Conservation (phyloP, 92 coral and sea anemone species). For the Porites rus region DNA sequence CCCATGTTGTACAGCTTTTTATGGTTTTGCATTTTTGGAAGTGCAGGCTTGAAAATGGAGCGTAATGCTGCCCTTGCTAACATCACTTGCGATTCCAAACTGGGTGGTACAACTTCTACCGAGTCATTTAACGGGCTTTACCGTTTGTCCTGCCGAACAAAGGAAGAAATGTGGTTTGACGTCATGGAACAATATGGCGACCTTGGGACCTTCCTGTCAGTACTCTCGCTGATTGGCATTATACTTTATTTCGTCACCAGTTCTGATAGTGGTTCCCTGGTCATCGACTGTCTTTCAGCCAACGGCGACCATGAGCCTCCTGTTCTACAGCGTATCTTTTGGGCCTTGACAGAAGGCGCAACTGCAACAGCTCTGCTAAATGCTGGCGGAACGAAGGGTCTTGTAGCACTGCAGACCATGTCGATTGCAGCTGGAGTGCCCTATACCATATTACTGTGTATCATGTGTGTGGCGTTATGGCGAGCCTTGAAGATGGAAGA, state of each 20-base stretch:
- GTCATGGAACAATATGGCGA: slow-evolving; percentile 78
- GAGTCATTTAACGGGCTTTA: slow-evolving; percentile 64
- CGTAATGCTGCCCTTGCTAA: slow-evolving; percentile 75
- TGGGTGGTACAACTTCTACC: slow-evolving; percentile 57
- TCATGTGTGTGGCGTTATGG: slow-evolving; percentile 81
- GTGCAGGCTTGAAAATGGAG: slow-evolving; percentile 84
- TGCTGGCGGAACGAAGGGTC: slow-evolving; percentile 75
- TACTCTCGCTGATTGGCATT: slow-evolving; percentile 73
- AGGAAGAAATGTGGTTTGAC: slow-evolving; percentile 81
- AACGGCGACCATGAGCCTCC: slow-evolving; percentile 93
- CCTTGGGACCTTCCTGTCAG: slow-evolving; percentile 61
- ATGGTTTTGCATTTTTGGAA: slow-evolving; percentile 87
- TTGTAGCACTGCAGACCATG: slow-evolving; percentile 70
- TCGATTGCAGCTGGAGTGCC: slow-evolving; percentile 73
- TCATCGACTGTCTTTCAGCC: slow-evolving; percentile 89
- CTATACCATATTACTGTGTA: slow-evolving; percentile 66
- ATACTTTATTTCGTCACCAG: slow-evolving; percentile 89
- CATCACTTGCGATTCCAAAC: slow-evolving; percentile 72
- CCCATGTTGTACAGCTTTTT: slow-evolving; percentile 75
- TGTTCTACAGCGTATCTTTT: slow-evolving; percentile 81
- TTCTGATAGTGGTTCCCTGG: slow-evolving; percentile 91
- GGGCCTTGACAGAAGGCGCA: slow-evolving; percentile 86
- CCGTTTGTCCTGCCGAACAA: slow-evolving; percentile 82
- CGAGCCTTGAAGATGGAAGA: slow-evolving; percentile 56
- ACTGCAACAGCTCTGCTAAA: slow-evolving; percentile 75